phyloP scores from a whole-genome alignment of 1,140 invertebrate genomes.

The Drosophila ironensis region DNA sequence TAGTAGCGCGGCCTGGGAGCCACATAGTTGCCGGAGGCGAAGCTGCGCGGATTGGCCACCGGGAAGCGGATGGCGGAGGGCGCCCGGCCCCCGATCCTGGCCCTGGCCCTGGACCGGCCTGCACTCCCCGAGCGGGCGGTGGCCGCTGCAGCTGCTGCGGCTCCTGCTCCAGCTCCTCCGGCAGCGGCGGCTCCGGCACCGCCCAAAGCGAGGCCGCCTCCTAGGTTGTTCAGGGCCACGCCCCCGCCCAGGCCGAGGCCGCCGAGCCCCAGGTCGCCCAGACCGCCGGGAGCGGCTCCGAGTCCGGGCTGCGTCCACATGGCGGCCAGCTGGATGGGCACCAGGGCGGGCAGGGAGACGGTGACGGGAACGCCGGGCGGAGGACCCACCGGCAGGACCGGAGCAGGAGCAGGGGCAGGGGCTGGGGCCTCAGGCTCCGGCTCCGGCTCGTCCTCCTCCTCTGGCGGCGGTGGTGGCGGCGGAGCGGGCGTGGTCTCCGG shows the following conservation, averaged over 20 bases:
- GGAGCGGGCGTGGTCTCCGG: constrained; percentile 33
- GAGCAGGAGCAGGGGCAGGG: constrained; percentile 15
- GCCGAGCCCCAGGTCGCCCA: constrained; percentile 32
- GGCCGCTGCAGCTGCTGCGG: constrained; percentile 6
- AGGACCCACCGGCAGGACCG: constrained; percentile 49
- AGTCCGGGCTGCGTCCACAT: constrained; percentile 70
- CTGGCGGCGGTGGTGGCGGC: constrained; percentile 27
- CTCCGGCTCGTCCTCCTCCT: constrained; percentile 40
- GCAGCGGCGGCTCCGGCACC: neutral
- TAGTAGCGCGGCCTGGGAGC: constrained; percentile 64
- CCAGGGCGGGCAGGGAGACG: constrained; percentile 74
- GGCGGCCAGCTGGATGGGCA: constrained; percentile 75
- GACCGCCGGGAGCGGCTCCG: constrained; percentile 27
- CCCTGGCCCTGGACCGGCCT: constrained; percentile 14
- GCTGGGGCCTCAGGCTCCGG: constrained; percentile 34
- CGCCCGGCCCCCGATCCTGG: constrained; percentile 7
- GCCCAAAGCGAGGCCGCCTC: neutral
- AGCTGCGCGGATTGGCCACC: constrained; percentile 62
- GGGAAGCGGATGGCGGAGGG: constrained; percentile 52
- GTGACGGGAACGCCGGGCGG: constrained; percentile 68
- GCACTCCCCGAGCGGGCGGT: constrained; percentile 9
- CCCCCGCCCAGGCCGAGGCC: constrained; percentile 33
- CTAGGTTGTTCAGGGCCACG: constrained; percentile 8
- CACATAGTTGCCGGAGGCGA: constrained; percentile 66
- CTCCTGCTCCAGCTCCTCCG: constrained; percentile 9